These are phyloP conservation scores for Axinella damicornis DNA, from an alignment of 37 sponge, comb jelly and placozoan genomes.

Conservation along the genomic window DNA sequence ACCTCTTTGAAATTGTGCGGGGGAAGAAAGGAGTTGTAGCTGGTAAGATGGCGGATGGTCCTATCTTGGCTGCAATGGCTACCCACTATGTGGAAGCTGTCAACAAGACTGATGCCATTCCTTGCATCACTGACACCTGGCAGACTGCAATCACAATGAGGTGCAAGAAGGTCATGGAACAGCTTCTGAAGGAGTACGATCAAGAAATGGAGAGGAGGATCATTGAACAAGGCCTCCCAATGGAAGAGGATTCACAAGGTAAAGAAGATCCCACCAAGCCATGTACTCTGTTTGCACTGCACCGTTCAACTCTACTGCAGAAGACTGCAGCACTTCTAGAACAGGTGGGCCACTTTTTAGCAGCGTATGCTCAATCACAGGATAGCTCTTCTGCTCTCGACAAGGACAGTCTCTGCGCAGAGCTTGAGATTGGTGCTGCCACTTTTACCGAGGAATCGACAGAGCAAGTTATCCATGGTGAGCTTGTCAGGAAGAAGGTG, in stretches of 20 bases:
- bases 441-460: background rate
- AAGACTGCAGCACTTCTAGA: background rate
- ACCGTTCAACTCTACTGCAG: background rate
- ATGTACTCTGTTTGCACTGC: slow-evolving; percentile 29
- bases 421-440: background rate
- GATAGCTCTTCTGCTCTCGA: background rate
- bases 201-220: slow-evolving; percentile 12
- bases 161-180: background rate
- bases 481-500: background rate
- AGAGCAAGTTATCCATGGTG: background rate
- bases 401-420: background rate
- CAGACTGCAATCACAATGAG: slow-evolving; percentile 4
- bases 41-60: slow-evolving; percentile 9
- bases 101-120: slow-evolving; percentile 39
- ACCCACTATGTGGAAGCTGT: slow-evolving; percentile 34
- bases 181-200: slow-evolving; percentile 26
- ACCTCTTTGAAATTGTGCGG: background rate
- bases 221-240: slow-evolving; percentile 1
- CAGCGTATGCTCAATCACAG: background rate
- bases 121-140: slow-evolving; percentile 32
- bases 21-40: slow-evolving; percentile 29
- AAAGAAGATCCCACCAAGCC: background rate
- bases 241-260: slow-evolving; percentile 13
- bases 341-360: slow-evolving; percentile 2
- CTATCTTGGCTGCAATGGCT: slow-evolving; percentile 15